A percentile compares a stretch with the other conserved stretches of the same genome.
These are phyloP conservation scores for Pissodes strobi DNA, from an alignment of 1,140 invertebrate genomes.

Conservation along the genomic window DNA sequence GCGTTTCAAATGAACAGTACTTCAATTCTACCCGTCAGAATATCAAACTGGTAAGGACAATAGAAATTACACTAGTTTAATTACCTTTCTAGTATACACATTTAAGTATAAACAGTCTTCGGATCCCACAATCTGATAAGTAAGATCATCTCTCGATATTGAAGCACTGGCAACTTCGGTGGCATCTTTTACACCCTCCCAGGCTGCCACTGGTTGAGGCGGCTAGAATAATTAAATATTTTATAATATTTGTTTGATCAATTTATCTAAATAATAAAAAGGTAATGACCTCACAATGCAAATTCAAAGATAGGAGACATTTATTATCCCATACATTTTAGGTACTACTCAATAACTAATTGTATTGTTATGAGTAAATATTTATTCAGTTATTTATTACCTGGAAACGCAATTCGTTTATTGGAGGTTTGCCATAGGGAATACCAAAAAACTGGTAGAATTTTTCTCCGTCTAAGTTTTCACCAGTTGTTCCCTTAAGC, in stretches of 20 bases:
- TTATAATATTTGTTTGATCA: background rate
- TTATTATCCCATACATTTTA: no score
- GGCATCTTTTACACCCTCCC: constrained; percentile 62
- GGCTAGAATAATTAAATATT: constrained; percentile 55
- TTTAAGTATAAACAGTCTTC: constrained; percentile 64
- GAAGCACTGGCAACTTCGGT: constrained; percentile 60
- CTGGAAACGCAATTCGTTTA: constrained; percentile 33
- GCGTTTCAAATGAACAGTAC: no score
- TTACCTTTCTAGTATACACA: constrained; percentile 59
- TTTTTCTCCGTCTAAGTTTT: constrained; percentile 18
- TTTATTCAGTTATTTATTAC: no score
- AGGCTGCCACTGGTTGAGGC: constrained; percentile 60
- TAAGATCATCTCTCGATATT: constrained; percentile 53
- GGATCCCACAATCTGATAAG: constrained; percentile 49
- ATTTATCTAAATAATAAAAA: background rate
- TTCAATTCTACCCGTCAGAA: no score
- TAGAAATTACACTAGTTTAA: no score
- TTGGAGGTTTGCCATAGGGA: constrained; percentile 28
- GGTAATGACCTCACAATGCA: background rate
- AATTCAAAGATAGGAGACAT: no score
- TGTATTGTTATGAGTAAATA: no score
- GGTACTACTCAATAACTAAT: no score
- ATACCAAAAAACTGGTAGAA: constrained; percentile 21
- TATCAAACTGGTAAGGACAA: no score
- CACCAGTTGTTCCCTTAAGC: constrained; percentile 4